Evolutionary conservation across 2,797 vertebrate species (phyloP), one percentile per base, ranked within the genome.

Genomic region (Fistularia tabacaria): DNA sequence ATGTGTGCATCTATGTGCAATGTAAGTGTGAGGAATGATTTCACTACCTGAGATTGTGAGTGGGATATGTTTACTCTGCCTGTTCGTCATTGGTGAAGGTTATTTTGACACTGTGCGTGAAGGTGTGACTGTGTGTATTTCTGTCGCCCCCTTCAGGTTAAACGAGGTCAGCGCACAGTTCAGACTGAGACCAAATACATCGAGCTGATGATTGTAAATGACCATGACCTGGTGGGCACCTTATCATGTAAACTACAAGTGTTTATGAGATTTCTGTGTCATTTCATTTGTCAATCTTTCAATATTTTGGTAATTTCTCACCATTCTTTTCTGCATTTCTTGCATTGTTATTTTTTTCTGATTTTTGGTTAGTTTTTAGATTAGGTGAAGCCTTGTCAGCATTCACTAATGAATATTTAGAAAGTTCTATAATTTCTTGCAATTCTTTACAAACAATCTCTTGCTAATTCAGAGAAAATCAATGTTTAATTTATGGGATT

Each of bases 171-270:
- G 46, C 93, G 91, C 73, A 96, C 95, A 0, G 93, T 96, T 38
- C 94, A 96, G 84, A 95, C 93, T 0, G 97, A 99, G 88, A 98
- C 95, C 82, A 99, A 99, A 85, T 99, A 97, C 61, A 93, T 99
- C 15, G 96, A 99, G 83, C 88, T 99, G 84, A 94, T 97, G 46
- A 90, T 99, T 38, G 91, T 99, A 59, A 99, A 98, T 0, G 97
- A 99, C 85, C 92, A 95, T 7, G 91, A 93, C 51, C 87, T 97
- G 93, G 96, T 97, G 74, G 74, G 91, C 43, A 25, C 25, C 25
- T 25, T 25, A 5, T 25, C 8, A 4, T 38, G 38, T 54, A 49
- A 49, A 7, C 8, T 2, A 13, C 36, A 11, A 38, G 25, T 5
- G 2, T 25, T 25, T 25, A 25, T 25, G 25, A 5, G 25, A 25